Conservation (phyloP, 2,797 vertebrate genomes). For the Anguilla obscura region DNA sequence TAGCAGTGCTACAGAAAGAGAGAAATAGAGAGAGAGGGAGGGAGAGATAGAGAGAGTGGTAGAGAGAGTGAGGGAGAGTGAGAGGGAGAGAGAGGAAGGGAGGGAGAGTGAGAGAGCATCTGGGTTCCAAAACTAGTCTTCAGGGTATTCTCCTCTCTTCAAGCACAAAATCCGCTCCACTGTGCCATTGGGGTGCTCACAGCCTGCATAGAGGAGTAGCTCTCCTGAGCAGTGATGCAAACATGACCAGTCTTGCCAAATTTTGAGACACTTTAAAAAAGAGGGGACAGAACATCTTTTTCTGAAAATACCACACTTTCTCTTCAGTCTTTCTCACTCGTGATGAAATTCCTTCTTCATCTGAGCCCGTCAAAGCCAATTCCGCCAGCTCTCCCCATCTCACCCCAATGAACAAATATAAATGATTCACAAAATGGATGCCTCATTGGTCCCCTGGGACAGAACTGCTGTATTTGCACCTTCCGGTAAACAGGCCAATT, state of each 20-base stretch:
- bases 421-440: constrained; percentile 53
- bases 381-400: constrained; percentile 32
- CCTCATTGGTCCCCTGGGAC: constrained; percentile 32
- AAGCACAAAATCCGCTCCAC: not conserved
- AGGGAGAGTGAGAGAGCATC: too few relatives aligned
- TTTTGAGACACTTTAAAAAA: not conserved
- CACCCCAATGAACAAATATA: constrained; percentile 48
- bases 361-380: constrained; percentile 49
- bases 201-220: not conserved
- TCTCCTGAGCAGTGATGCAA: not conserved
- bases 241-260: not conserved
- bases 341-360: constrained; percentile 52
- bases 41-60: too few relatives aligned
- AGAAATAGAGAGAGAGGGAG: too few relatives aligned
- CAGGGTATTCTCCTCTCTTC: too few relatives aligned
- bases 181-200: not conserved
- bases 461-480: constrained; percentile 4
- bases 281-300: not conserved
- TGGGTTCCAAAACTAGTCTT: too few relatives aligned
- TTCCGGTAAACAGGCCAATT: not conserved
- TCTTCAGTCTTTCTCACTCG: constrained; percentile 48
- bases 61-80: too few relatives aligned
- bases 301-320: not conserved
- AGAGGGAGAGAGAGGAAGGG: too few relatives aligned
- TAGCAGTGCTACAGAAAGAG: not conserved